Base-by-base conservation (phyloP, 1,140 invertebrate genomes). In the Metaphire vulgaris region DNA sequence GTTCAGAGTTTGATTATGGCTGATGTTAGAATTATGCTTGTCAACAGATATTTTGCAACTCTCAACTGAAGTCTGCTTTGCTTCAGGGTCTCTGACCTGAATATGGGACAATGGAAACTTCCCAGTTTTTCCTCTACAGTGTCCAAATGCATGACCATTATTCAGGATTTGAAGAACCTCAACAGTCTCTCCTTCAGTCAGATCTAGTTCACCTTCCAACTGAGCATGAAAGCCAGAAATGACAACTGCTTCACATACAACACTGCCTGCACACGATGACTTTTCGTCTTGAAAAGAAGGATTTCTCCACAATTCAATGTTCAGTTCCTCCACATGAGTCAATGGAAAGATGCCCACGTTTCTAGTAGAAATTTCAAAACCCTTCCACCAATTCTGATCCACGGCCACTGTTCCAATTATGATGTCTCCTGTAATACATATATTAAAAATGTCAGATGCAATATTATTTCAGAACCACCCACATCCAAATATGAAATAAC, bases 181-280 rank as follows among this genome's bases (percentile, higher is more conserved):
- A 21, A 91, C 87, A 21, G 90, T 86, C 83, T 91, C 89, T 1
- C 88, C 89, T 21, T 83, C 83, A 74, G 85, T 83, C 80, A 91
- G 90, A 74, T 87, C 88, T n/a, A 91, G 82, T 81, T 91, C 90
- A 79, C 90, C 90, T 26, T 88, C 86, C 81, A 89, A 87, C 79
- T 91, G 89, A 71, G 89, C 87, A 73, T 86, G 83, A 81, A 90
- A 88, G 76, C 88, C 86, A 21, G 31, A 78, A 56, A 83, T 83
- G 64, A 82, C 82, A 21, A 82, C 74, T 0, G 82, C 84, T 72
- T 78, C 74, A 16, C 81, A 83, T 33, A 73, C 77, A 77, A 16
- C 76, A 75, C 16, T 69, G 28, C 1, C 33, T 76, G 2, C 26
- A 69, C 33, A 28, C 56, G 15, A 21, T 30, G 33, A 41, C 31